Percentiles rank a stretch among this genome's conserved stretches.
Conservation (phyloP, 2,113 vertebrate genomes). For the Paedocypris sp. region DNA sequence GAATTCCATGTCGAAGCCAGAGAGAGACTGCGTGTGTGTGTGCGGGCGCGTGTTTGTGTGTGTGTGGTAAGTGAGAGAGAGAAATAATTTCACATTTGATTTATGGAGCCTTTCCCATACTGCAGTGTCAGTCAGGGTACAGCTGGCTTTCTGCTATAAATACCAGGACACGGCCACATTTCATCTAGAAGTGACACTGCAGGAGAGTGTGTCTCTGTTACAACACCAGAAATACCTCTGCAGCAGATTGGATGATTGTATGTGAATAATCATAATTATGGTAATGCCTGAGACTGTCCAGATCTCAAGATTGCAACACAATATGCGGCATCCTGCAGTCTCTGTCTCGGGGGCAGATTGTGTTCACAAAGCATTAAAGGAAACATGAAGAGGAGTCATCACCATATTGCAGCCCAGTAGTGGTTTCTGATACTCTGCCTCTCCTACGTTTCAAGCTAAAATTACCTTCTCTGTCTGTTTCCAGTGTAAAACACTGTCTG, state of each 20-base stretch:
- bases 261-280: background rate
- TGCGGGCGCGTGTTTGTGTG: no score
- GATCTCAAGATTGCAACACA: conserved; percentile 19
- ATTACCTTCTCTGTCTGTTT: conserved; percentile 16
- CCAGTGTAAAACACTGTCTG: conserved; percentile 87
- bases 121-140: conserved; percentile 19
- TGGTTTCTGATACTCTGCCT: background rate
- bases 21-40: background rate
- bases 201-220: background rate
- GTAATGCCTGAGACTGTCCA: background rate
- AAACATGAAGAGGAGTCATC: conserved; percentile 19
- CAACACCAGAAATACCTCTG: background rate
- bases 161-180: conserved; percentile 20
- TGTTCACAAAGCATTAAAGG: conserved; percentile 14
- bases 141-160: conserved; percentile 35
- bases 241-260: background rate
- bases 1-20: background rate
- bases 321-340: background rate
- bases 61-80: background rate
- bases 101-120: conserved; percentile 14
- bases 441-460: background rate
- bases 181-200: background rate
- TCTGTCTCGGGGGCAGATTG: conserved; percentile 29
- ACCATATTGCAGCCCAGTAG: conserved; percentile 30
- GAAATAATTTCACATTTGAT: background rate